Percentiles rank a stretch among this genome's conserved stretches.
These are phyloP conservation scores for Gnatocerus cornutus DNA, from an alignment of 2,888 invertebrate genomes.

Conservation along the genomic window DNA sequence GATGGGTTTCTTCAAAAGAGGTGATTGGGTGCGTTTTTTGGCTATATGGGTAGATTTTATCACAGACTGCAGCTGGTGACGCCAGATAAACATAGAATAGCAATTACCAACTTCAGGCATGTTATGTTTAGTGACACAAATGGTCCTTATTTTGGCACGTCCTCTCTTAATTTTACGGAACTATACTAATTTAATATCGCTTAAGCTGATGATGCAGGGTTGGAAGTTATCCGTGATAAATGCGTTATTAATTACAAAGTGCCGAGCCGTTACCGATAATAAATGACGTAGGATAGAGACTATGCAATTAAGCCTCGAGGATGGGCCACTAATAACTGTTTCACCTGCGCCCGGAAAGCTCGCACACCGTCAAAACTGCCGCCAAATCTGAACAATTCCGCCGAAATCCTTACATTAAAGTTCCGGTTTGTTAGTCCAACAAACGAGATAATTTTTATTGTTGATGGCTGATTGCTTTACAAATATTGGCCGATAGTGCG, in stretches of 20 bases:
- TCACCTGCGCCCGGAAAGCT: constrained; percentile 54
- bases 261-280: constrained; percentile 60
- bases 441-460: constrained; percentile 39
- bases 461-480: constrained; percentile 25
- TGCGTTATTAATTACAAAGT: constrained; percentile 64
- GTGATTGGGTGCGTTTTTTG: constrained; percentile 21
- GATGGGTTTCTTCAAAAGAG: constrained; percentile 11
- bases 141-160: too few relatives aligned
- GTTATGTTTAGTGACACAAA: too few relatives aligned
- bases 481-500: constrained; percentile 30
- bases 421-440: constrained; percentile 19
- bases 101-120: too few relatives aligned
- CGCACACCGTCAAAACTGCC: constrained; percentile 23
- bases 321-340: constrained; percentile 57
- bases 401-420: constrained; percentile 19
- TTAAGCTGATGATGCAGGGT: constrained; percentile 48
- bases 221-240: constrained; percentile 59
- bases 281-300: constrained; percentile 58
- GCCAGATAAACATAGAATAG: too few relatives aligned
- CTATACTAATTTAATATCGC: constrained; percentile 39
- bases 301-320: constrained; percentile 59
- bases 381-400: constrained; percentile 8
- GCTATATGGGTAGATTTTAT: constrained; percentile 1
- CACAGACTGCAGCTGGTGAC: neutral
- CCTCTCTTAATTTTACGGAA: constrained; percentile 6